Conservation (phyloP, 2,888 invertebrate species). For the Andrena flavipes region DNA sequence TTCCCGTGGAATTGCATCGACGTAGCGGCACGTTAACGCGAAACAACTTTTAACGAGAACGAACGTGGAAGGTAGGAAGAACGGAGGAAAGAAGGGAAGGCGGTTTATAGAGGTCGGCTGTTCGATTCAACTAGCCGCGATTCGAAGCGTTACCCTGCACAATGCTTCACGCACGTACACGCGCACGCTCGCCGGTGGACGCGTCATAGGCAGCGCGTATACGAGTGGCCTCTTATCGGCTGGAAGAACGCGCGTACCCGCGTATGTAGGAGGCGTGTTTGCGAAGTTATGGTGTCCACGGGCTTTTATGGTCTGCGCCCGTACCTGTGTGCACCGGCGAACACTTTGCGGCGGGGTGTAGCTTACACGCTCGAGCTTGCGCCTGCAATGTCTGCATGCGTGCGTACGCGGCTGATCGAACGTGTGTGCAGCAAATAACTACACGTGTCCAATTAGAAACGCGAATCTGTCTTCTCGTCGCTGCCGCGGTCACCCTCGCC, state of each 20-base stretch:
- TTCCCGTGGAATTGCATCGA: not conserved
- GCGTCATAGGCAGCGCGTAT: slow-evolving; percentile 41
- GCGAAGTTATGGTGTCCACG: slow-evolving; percentile 73
- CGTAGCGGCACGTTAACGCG: not conserved
- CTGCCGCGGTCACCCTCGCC: slow-evolving; percentile 37
- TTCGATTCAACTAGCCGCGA: slow-evolving; percentile 23
- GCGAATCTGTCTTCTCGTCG: slow-evolving; percentile 70
- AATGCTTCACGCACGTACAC: slow-evolving; percentile 40
- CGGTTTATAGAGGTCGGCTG: slow-evolving; percentile 14
- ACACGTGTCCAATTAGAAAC: slow-evolving; percentile 80
- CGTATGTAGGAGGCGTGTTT: slow-evolving; percentile 71
- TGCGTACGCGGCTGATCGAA: slow-evolving; percentile 38
- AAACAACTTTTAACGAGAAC: slow-evolving; percentile 13
- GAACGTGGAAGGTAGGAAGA: slow-evolving; percentile 1
- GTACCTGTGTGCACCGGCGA: slow-evolving; percentile 28
- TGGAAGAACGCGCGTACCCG: slow-evolving; percentile 62
- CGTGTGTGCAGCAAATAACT: slow-evolving; percentile 75
- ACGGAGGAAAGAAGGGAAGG: not conserved
- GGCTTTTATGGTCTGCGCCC: slow-evolving; percentile 68
- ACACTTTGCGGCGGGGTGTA: slow-evolving; percentile 9
- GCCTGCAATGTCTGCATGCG: not conserved
- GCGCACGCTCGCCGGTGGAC: slow-evolving; percentile 2
- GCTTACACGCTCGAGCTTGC: slow-evolving; percentile 5
- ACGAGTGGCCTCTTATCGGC: slow-evolving; percentile 62
- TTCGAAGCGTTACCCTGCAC: slow-evolving; percentile 25